These are phyloP conservation scores for Nannoperca obscura DNA, from an alignment of 2,797 vertebrate genomes.

Conservation along the genomic window DNA sequence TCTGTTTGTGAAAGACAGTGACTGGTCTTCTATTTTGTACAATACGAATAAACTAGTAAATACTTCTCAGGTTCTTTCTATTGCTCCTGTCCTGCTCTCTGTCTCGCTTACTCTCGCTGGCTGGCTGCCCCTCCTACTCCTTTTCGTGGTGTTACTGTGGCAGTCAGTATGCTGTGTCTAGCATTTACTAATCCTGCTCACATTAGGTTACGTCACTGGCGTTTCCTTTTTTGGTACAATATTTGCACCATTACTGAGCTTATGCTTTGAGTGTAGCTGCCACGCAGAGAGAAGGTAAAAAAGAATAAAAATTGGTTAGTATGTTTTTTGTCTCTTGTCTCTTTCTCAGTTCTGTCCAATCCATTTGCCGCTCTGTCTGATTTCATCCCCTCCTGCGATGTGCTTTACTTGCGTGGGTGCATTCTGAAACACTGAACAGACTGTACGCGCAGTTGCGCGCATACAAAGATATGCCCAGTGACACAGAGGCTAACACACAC, in stretches of 20 bases:
- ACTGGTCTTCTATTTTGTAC: neutral
- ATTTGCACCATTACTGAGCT: slow-evolving; percentile 11
- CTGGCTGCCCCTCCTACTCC: slow-evolving; percentile 20
- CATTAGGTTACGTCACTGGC: slow-evolving; percentile 47
- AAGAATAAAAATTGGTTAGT: neutral
- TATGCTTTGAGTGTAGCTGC: slow-evolving; percentile 7
- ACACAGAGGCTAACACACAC: slow-evolving; percentile 16
- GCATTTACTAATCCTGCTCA: slow-evolving; percentile 50
- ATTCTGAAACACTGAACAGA: slow-evolving; percentile 42
- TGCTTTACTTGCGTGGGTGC: slow-evolving; percentile 28
- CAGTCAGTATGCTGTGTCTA: slow-evolving; percentile 30
- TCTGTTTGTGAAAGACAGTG: slow-evolving; percentile 11
- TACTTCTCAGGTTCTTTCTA: neutral
- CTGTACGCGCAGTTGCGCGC: slow-evolving; percentile 20
- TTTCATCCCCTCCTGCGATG: slow-evolving; percentile 17
- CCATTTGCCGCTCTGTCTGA: neutral
- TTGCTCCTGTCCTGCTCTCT: neutral
- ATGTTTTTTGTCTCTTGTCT: neutral
- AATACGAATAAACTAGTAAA: slow-evolving; percentile 1
- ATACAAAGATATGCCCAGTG: slow-evolving; percentile 19
- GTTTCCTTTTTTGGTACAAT: slow-evolving; percentile 6
- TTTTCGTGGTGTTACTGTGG: slow-evolving; percentile 8
- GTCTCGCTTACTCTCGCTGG: neutral
- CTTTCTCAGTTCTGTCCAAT: neutral
- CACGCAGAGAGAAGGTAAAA: slow-evolving; percentile 8